Evolutionary conservation across 2,888 invertebrate genomes (phyloP).

Genomic region (Pardosa pseudoannulata): DNA sequence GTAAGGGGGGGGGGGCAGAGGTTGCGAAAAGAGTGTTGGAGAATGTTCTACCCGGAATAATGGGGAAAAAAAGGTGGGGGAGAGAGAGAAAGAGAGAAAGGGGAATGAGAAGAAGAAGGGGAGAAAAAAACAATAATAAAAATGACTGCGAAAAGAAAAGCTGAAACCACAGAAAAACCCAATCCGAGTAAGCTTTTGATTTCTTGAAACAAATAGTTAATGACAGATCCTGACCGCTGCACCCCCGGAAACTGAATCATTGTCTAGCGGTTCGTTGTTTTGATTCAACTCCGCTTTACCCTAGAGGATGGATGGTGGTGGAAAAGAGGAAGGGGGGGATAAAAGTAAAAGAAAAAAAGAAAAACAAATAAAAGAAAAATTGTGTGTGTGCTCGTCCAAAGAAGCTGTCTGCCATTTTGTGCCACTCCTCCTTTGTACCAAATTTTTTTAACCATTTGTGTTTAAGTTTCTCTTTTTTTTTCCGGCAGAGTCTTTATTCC

Average conservation of each 20-base stretch:
- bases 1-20: conserved; percentile 10
- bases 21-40: background rate
- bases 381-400: background rate
- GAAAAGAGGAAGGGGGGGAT: conserved; percentile 8
- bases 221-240: conserved; percentile 48
- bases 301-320: background rate
- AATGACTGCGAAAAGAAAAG: conserved; percentile 17
- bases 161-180: conserved; percentile 7
- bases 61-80: conserved; percentile 21
- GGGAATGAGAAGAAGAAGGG: background rate
- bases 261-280: too few relatives aligned
- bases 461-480: conserved; percentile 7
- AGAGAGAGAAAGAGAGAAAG: conserved; percentile 29
- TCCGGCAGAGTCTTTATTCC: background rate
- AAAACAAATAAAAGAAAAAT: too few relatives aligned
- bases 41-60: background rate
- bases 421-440: background rate
- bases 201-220: conserved; percentile 62
- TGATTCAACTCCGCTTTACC: too few relatives aligned
- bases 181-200: conserved; percentile 21
- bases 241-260: conserved; percentile 46
- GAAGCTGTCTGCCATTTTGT: conserved; percentile 21
- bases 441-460: background rate
- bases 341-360: too few relatives aligned
- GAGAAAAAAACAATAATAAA: background rate